Percentiles rank a stretch among this genome's conserved stretches.
phyloP scores from a whole-genome alignment of 1,140 invertebrate species.

The Dinoponera quadriceps region DNA sequence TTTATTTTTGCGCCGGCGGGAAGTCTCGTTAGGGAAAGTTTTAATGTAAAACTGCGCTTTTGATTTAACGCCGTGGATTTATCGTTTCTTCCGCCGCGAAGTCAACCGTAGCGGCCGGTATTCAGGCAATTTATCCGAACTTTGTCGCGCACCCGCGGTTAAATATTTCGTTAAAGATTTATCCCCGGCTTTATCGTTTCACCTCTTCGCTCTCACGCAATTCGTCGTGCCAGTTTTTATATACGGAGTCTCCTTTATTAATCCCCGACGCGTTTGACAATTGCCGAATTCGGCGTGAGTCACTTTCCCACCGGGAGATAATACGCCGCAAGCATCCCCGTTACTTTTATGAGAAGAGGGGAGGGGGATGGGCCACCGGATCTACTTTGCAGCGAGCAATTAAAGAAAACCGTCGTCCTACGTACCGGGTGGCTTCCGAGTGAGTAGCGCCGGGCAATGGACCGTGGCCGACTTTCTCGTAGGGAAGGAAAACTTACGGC shows the following conservation, averaged over 20 bases:
- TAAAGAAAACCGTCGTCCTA: slow-evolving; percentile 76
- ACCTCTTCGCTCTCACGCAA: background rate
- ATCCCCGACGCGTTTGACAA: background rate
- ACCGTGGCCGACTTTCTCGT: slow-evolving; percentile 43
- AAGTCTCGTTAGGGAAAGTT: slow-evolving; percentile 57
- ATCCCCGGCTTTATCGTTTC: background rate
- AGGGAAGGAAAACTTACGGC: slow-evolving; percentile 55
- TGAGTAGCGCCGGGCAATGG: slow-evolving; percentile 68
- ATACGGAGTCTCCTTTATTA: background rate
- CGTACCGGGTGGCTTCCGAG: slow-evolving; percentile 61
- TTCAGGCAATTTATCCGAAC: background rate
- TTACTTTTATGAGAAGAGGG: slow-evolving; percentile 65
- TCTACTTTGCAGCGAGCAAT: slow-evolving; percentile 69
- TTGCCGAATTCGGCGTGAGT: background rate
- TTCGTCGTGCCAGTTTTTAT: background rate
- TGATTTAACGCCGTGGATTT: slow-evolving; percentile 67
- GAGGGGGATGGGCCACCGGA: slow-evolving; percentile 48
- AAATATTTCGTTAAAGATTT: background rate
- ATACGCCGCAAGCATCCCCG: slow-evolving; percentile 23
- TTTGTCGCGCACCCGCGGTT: background rate
- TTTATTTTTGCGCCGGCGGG: slow-evolving; percentile 64
- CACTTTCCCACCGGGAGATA: slow-evolving; percentile 20
- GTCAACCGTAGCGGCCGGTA: background rate
- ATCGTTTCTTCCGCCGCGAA: slow-evolving; percentile 32
- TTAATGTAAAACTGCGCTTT: slow-evolving; percentile 67